phyloP scores from a whole-genome alignment of 2,797 vertebrate species.

The Gila robusta region DNA sequence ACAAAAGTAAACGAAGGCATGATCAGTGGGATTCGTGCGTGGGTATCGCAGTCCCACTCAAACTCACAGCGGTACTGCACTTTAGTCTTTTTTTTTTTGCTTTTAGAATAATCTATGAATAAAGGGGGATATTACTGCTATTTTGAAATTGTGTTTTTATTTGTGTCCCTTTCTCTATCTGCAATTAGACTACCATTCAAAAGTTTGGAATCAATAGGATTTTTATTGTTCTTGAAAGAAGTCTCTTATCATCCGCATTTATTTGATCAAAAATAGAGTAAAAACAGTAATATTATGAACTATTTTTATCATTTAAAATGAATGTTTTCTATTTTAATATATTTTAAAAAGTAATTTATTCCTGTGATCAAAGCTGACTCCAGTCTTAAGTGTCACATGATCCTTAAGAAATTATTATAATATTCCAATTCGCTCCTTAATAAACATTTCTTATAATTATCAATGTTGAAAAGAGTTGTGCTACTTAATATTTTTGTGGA shows the following conservation, averaged over 20 bases:
- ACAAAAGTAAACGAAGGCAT: not conserved
- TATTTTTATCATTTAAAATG: not conserved
- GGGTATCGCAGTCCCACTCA: not conserved
- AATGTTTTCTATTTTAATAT: not conserved
- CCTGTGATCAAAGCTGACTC: not conserved
- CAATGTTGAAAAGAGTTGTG: not conserved
- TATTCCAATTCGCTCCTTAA: not conserved
- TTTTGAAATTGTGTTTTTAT: not conserved
- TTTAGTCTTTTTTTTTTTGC: not conserved
- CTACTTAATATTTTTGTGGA: no score
- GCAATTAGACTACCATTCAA: not conserved
- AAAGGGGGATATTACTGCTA: not conserved
- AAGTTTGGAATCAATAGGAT: not conserved
- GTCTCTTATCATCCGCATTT: not conserved
- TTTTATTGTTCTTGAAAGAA: not conserved
- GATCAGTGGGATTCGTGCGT: not conserved
- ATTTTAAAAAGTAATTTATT: not conserved
- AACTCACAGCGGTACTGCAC: slow-evolving; percentile 14
- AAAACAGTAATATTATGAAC: not conserved
- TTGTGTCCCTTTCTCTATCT: not conserved
- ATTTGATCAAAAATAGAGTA: not conserved
- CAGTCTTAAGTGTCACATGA: not conserved
- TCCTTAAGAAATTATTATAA: not conserved
- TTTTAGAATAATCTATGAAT: not conserved
- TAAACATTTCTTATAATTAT: not conserved